phyloP scores from a whole-genome alignment of 2,113 vertebrate species.

The Bubo blakistoni region DNA sequence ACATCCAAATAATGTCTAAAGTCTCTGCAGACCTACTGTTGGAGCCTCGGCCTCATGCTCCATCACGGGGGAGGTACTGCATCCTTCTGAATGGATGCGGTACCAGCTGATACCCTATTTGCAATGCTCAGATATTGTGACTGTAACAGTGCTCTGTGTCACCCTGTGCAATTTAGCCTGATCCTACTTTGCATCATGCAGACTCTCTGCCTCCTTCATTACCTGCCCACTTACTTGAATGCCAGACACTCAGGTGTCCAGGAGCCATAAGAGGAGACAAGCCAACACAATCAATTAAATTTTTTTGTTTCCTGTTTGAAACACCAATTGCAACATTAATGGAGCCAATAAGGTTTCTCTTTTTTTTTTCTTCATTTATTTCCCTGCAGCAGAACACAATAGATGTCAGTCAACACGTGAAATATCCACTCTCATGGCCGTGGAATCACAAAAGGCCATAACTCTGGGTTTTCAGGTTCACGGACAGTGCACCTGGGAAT shows the following conservation, averaged over 20 bases:
- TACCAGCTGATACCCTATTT: not conserved
- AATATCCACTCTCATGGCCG: not conserved
- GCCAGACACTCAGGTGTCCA: not conserved
- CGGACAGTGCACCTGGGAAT: not conserved
- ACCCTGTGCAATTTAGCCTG: not conserved
- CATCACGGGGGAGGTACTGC: accelerated
- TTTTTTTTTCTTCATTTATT: not conserved
- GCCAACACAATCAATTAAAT: not conserved
- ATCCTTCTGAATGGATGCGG: not conserved
- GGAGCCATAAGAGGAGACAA: not conserved
- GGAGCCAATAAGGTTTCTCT: not conserved
- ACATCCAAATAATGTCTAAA: not conserved
- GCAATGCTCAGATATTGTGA: accelerated
- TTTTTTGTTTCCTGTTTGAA: not conserved
- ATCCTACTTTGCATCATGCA: not conserved
- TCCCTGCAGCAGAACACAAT: not conserved
- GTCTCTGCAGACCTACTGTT: not conserved
- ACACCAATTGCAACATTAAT: not conserved
- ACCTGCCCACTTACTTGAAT: not conserved
- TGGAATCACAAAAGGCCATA: not conserved
- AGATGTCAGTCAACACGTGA: not conserved
- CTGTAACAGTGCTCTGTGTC: not conserved
- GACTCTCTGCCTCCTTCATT: not conserved
- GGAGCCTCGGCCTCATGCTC: not conserved
- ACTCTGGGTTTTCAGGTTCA: not conserved